Evolutionary conservation across 2,113 vertebrate genomes (phyloP), one percentile per base, ranked within the genome.

Genomic region (Vulpes lagopus): DNA sequence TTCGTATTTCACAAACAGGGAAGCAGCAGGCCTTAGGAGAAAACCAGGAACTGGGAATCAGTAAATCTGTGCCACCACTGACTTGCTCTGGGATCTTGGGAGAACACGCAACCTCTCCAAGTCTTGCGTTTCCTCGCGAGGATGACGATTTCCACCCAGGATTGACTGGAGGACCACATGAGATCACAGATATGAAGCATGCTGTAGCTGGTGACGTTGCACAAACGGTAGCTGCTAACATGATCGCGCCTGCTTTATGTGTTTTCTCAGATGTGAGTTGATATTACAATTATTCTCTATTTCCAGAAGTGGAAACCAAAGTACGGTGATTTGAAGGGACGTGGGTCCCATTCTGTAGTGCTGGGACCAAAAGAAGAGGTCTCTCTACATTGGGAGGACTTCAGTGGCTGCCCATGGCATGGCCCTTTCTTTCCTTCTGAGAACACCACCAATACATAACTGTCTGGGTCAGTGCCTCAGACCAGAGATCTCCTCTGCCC

Each of bases 321-420:
- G 20, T 11, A 14, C 11, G 57, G 6, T 53, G 65, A 22, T 16
- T 17, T 19, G 60, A 76, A 59, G 17, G 2, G 0, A 1, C 0
- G 0, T 43, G 23, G 23, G 1, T 0, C 0, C 7, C 59, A 5
- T 17, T 64, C 27, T 11, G 0, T 0, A 9, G 32, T 55, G 51
- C 17, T 8, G 32, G 79, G 82, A 81, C 17, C 27, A 83, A 74
- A 20, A 49, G 3, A 65, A 55, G 23, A 38, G 35, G 0, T 0
- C 10, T 80, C 35, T 49, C 53, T 25, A 1, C 0, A 0, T 32
- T 16, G 55, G 32, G 82, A 86, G 71, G 76, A n/a, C 6, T 22
- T 8, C 7, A 9, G 35, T 25, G 59, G 11, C 25, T 71, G 17
- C 14, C 60, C 20, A 7, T 2, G 8, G 15, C 79, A 20, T 11